phyloP scores from a whole-genome alignment of 2,797 vertebrate species.

The Chrysocyon brachyurus region DNA sequence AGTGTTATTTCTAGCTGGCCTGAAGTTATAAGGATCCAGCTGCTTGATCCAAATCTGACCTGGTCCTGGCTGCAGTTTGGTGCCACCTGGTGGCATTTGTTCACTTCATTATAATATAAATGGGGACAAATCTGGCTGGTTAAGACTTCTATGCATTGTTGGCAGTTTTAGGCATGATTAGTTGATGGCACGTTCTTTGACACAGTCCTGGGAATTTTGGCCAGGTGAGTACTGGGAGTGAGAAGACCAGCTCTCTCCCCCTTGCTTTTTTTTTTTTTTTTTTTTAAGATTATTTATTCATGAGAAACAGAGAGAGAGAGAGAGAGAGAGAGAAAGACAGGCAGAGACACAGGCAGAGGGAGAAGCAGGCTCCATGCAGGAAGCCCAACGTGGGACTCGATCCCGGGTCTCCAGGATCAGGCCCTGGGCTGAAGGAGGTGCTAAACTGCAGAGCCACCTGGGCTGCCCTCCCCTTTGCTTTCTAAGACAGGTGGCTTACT shows the following conservation, averaged over 20 bases:
- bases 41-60: constrained; percentile 15
- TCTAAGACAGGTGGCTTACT: constrained; percentile 59
- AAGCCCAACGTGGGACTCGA: too few relatives aligned
- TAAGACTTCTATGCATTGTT: constrained; percentile 48
- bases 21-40: background rate
- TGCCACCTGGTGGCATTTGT: constrained; percentile 75
- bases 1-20: constrained; percentile 18
- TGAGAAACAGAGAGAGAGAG: too few relatives aligned
- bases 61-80: constrained; percentile 42
- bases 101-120: background rate
- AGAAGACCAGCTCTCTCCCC: constrained; percentile 48
- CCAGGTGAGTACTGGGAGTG: background rate
- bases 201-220: constrained; percentile 21
- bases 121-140: background rate
- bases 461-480: constrained; percentile 47
- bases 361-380: too few relatives aligned
- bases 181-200: constrained; percentile 59
- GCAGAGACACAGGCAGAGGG: too few relatives aligned
- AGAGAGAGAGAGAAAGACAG: too few relatives aligned
- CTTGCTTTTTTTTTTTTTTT: too few relatives aligned
- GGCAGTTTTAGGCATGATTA: constrained; percentile 57
- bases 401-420: too few relatives aligned
- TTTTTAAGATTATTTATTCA: too few relatives aligned
- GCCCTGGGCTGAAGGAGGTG: too few relatives aligned
- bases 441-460: too few relatives aligned